These are phyloP conservation scores for Hyles vespertilio DNA, from an alignment of 1,140 invertebrate species.

Conservation along the genomic window DNA sequence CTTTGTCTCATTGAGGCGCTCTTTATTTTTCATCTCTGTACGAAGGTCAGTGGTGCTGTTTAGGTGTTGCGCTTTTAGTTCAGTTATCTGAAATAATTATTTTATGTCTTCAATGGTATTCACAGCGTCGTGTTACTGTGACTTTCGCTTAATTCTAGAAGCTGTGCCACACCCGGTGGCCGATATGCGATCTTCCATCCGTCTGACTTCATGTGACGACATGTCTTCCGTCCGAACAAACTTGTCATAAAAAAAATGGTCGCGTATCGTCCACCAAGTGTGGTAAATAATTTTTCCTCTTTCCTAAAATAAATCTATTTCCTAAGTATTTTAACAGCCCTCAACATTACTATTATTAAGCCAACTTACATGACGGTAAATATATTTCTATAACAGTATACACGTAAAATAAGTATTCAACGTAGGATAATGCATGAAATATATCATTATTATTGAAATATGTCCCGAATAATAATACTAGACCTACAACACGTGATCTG, in stretches of 20 bases:
- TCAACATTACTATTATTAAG: neutral
- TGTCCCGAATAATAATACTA: neutral
- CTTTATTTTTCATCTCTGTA: slow-evolving; percentile 87
- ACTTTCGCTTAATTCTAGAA: neutral
- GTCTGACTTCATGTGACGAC: no score
- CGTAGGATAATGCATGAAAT: slow-evolving; percentile 5
- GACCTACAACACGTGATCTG: no score
- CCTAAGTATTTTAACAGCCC: neutral
- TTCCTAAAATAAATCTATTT: no score
- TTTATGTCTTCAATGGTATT: slow-evolving; percentile 6
- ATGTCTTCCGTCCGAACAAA: no score
- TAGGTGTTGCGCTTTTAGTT: slow-evolving; percentile 94
- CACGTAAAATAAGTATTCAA: neutral
- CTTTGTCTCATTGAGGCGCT: slow-evolving; percentile 89
- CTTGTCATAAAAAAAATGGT: neutral
- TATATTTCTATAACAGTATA: no score
- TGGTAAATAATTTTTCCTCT: neutral
- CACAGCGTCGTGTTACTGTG: neutral
- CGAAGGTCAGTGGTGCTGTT: slow-evolving; percentile 90
- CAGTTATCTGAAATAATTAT: slow-evolving; percentile 84
- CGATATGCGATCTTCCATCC: slow-evolving; percentile 13
- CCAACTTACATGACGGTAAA: neutral
- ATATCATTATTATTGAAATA: neutral
- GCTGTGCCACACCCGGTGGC: neutral
- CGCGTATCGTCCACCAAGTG: slow-evolving; percentile 10